These are phyloP conservation scores for Stegastes partitus DNA, from an alignment of 2,113 vertebrate species.

Conservation along the genomic window DNA sequence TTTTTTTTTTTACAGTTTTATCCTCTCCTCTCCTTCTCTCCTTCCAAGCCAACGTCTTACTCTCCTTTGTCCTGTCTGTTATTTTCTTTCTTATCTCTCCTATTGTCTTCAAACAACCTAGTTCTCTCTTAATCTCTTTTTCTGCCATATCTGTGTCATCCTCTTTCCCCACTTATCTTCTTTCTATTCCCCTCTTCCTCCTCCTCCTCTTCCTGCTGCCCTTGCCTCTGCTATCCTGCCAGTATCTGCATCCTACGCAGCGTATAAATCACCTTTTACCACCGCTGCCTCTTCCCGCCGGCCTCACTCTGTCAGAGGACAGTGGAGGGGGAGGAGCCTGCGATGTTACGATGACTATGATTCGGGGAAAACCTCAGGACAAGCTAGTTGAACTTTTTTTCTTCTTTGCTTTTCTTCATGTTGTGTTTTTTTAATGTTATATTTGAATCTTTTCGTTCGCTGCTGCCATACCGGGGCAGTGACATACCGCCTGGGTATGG, in stretches of 20 bases:
- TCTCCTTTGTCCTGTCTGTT: neutral
- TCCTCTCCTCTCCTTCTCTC: neutral
- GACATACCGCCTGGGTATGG: too few relatives aligned
- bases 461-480: too few relatives aligned
- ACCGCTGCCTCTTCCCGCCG: conserved; percentile 35
- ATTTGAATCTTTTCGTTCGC: too few relatives aligned
- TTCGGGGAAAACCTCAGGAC: conserved; percentile 48
- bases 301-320: conserved; percentile 35
- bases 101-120: neutral
- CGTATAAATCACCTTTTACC: conserved; percentile 72
- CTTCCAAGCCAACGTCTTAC: neutral
- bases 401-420: conserved; percentile 3
- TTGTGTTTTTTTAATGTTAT: neutral
- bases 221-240: conserved; percentile 37
- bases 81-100: neutral
- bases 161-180: neutral
- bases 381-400: neutral
- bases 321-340: conserved; percentile 25
- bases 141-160: conserved; percentile 20
- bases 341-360: conserved; percentile 34
- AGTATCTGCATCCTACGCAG: conserved; percentile 63
- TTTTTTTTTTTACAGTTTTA: neutral
- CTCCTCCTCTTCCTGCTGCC: conserved; percentile 15
- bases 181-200: neutral
- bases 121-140: neutral